Conservation (phyloP, 2,113 vertebrate species). For the Petromus typicus region DNA sequence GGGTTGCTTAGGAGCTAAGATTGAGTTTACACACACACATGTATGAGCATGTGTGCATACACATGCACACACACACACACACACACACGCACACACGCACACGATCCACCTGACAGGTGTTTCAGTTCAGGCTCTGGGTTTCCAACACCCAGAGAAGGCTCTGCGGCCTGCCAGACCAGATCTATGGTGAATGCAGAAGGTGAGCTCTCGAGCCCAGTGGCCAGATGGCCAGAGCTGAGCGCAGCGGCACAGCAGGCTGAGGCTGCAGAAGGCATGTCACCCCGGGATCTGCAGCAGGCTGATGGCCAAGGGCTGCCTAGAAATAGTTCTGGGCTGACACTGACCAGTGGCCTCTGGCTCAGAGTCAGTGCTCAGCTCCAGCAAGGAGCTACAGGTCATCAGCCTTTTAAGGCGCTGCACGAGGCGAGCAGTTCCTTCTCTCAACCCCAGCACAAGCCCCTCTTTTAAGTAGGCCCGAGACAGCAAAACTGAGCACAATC, state of each 20-base stretch:
- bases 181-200: background rate
- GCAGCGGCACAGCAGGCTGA: background rate
- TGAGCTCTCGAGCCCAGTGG: background rate
- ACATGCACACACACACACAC: no score
- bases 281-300: background rate
- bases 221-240: background rate
- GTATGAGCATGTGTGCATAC: no score
- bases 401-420: background rate
- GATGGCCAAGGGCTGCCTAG: conserved; percentile 36
- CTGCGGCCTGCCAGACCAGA: background rate
- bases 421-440: background rate
- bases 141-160: background rate
- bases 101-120: background rate
- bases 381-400: background rate
- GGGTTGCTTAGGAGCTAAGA: background rate
- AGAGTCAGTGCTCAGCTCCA: background rate
- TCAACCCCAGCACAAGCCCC: background rate
- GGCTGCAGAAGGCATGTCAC: background rate
- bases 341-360: conserved; percentile 2
- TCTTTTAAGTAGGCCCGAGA: background rate
- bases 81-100: background rate
- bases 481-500: background rate
- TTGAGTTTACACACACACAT: no score
- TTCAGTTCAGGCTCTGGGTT: background rate
- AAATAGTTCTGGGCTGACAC: conserved; percentile 51